A percentile compares a stretch with the other conserved stretches of the same genome.
Conservation (phyloP, 2,113 vertebrate species). For the Microcebus lehilahytsara region DNA sequence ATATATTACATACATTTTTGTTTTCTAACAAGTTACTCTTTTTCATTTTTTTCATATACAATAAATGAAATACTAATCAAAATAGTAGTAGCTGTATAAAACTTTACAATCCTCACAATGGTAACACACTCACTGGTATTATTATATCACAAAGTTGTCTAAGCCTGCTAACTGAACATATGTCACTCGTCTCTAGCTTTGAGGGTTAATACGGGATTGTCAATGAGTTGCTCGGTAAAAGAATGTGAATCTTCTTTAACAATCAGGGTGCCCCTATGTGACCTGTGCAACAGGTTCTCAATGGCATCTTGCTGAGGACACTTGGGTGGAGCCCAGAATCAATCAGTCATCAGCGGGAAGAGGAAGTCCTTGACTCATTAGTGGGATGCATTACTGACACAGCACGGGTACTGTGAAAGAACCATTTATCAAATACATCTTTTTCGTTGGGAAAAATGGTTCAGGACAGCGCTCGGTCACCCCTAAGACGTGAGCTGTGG, state of each 20-base stretch:
- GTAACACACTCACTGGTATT: rapidly evolving
- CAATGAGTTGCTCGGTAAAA: rapidly evolving
- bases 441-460: background rate
- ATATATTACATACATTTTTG: background rate
- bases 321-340: background rate
- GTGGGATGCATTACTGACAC: rapidly evolving
- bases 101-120: background rate
- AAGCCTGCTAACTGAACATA: background rate
- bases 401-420: background rate
- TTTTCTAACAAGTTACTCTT: conserved; percentile 44
- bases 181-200: no score
- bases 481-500: no score
- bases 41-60: background rate
- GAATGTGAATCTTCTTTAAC: background rate
- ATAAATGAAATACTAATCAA: background rate
- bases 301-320: rapidly evolving
- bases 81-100: rapidly evolving
- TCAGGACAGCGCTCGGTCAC: background rate
- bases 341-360: rapidly evolving
- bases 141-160: background rate
- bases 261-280: rapidly evolving
- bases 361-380: background rate
- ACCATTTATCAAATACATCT: no score
- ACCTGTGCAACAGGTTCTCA: background rate
- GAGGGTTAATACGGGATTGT: no score